Conservation (phyloP, 2,888 invertebrate species). For the Altica lythri region DNA sequence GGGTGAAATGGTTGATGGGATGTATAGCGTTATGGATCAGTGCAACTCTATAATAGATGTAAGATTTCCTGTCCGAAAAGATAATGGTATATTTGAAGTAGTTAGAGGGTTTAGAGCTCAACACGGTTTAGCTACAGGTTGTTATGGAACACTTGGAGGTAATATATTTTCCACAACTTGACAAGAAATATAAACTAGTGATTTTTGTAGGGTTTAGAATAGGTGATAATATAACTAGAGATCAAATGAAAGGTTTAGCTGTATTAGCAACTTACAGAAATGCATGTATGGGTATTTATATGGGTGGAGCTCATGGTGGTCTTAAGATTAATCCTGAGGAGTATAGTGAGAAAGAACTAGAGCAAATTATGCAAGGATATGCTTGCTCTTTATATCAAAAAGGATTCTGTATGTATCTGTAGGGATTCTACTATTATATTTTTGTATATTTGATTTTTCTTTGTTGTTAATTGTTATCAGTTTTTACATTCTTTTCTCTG, state of each 20-base stretch:
- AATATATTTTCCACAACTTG: conserved; percentile 16
- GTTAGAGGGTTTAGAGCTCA: conserved; percentile 51
- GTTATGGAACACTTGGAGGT: conserved; percentile 48
- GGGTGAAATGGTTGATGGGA: conserved; percentile 39
- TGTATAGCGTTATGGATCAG: conserved; percentile 48
- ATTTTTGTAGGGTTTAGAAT: conserved; percentile 47
- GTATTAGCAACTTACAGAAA: conserved; percentile 49
- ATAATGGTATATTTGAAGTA: conserved; percentile 46
- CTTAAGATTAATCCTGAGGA: conserved; percentile 47
- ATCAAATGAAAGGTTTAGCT: conserved; percentile 51
- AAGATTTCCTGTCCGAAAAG: conserved; percentile 47
- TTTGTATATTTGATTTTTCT: not conserved
- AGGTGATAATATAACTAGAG: conserved; percentile 44
- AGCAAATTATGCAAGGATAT: conserved; percentile 45
- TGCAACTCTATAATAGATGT: conserved; percentile 52
- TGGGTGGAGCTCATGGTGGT: conserved; percentile 51
- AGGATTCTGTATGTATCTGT: conserved; percentile 38
- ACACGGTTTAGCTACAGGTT: conserved; percentile 46
- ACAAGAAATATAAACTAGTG: not conserved
- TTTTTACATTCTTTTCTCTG: too few species aligned
- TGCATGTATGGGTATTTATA: conserved; percentile 49
- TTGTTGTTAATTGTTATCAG: not conserved
- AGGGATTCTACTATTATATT: not conserved
- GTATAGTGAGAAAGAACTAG: conserved; percentile 47
- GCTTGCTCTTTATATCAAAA: conserved; percentile 42